Evolutionary conservation across 2,113 vertebrate species (phyloP).

Genomic region (Heteronetta atricapilla): DNA sequence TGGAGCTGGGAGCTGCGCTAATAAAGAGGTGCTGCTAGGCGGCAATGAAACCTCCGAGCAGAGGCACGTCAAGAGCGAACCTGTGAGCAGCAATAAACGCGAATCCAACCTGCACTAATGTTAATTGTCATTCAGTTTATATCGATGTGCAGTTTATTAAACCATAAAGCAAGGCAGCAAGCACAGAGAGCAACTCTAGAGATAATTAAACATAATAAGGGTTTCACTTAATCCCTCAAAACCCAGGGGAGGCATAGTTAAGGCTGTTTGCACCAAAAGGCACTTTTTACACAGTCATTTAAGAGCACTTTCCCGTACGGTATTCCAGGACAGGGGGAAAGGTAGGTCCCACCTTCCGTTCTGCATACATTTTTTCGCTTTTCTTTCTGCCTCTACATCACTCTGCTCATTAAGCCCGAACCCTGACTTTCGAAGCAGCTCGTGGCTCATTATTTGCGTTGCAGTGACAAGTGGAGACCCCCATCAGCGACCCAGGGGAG

Average conservation of each 20-base stretch:
- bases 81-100: conserved; percentile 20
- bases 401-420: not conserved
- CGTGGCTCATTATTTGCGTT: not conserved
- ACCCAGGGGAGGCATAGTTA: conserved; percentile 67
- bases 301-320: not conserved
- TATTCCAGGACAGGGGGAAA: not conserved
- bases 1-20: not conserved
- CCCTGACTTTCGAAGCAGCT: not conserved
- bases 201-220: conserved; percentile 76
- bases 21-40: not conserved
- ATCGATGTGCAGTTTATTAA: conserved; percentile 73
- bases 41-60: not conserved
- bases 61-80: not conserved
- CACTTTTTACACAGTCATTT: not conserved
- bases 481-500: not conserved
- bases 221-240: conserved; percentile 72
- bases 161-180: conserved; percentile 72
- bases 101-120: conserved; percentile 28
- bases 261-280: conserved; percentile 25
- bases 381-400: not conserved
- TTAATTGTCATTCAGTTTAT: conserved; percentile 65
- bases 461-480: not conserved
- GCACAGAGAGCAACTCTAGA: conserved; percentile 60
- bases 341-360: conserved; percentile 13
- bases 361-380: not conserved